Conservation (phyloP, 1,140 invertebrate species). For the Cryptotermes secundus region DNA sequence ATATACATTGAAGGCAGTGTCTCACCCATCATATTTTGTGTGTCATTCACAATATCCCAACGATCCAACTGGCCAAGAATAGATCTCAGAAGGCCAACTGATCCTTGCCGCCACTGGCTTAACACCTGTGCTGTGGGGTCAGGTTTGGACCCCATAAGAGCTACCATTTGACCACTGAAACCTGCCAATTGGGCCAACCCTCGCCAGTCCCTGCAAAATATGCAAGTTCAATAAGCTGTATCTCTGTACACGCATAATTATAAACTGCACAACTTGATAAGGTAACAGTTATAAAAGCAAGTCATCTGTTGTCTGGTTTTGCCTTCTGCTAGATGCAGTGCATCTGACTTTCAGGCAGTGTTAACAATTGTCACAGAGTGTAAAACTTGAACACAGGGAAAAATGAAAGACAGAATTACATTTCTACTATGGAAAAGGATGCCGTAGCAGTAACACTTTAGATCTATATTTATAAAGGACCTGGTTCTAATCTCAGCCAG, state of each 20-base stretch:
- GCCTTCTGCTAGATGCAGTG: background rate
- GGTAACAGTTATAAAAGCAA: no score
- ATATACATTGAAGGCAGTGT: slow-evolving; percentile 35
- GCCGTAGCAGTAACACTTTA: no score
- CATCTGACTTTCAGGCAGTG: background rate
- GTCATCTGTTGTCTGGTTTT: no score
- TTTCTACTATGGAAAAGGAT: no score
- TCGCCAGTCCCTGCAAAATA: slow-evolving; percentile 57
- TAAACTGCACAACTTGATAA: background rate
- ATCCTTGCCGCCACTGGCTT: slow-evolving; percentile 51
- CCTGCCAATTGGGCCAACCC: slow-evolving; percentile 60
- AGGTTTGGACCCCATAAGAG: slow-evolving; percentile 45
- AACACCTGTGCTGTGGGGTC: slow-evolving; percentile 58
- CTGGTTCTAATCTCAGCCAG: no score
- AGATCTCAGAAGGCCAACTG: slow-evolving; percentile 52
- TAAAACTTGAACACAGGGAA: background rate
- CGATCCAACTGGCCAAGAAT: slow-evolving; percentile 61
- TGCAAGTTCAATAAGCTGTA: background rate
- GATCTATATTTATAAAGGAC: no score
- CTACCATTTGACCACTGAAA: slow-evolving; percentile 50
- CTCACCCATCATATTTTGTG: slow-evolving; percentile 56
- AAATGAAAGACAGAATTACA: no score
- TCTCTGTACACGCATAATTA: background rate
- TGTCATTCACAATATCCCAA: slow-evolving; percentile 66
- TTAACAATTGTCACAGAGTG: background rate